phyloP scores from a whole-genome alignment of 2,113 vertebrate species.

The Labeo catla region DNA sequence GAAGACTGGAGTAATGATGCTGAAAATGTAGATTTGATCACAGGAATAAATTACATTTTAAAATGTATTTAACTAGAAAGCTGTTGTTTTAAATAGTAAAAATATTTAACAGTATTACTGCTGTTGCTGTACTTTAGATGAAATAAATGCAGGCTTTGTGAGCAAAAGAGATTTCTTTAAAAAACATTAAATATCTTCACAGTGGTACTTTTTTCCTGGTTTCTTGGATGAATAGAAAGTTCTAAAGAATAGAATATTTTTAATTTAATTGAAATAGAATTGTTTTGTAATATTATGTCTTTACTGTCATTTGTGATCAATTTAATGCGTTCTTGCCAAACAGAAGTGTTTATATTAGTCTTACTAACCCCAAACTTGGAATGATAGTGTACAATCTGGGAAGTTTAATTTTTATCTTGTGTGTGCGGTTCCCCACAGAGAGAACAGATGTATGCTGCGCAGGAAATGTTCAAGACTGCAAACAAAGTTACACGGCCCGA shows the following conservation, averaged over 20 bases:
- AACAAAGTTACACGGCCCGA: slow-evolving; percentile 98
- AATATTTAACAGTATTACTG: no score
- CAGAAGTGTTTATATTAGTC: background rate
- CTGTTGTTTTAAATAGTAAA: no score
- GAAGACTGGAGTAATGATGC: no score
- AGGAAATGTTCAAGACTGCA: slow-evolving; percentile 99
- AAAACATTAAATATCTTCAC: no score
- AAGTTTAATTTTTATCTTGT: background rate
- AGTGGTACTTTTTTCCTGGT: no score
- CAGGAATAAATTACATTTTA: no score
- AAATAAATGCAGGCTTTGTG: no score
- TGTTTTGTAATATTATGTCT: background rate
- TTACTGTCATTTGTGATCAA: background rate
- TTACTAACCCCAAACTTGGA: background rate
- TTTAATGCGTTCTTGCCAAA: background rate
- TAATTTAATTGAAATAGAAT: background rate
- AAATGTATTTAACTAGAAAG: no score
- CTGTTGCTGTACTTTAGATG: no score
- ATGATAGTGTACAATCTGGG: background rate
- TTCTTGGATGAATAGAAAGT: background rate
- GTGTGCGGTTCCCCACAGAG: slow-evolving; percentile 73
- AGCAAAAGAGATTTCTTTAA: no score
- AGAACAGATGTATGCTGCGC: slow-evolving; percentile 96
- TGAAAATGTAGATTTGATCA: no score
- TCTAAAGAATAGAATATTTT: background rate